Base-by-base conservation (phyloP, 2,888 invertebrate species). In the Gibbula magus region DNA sequence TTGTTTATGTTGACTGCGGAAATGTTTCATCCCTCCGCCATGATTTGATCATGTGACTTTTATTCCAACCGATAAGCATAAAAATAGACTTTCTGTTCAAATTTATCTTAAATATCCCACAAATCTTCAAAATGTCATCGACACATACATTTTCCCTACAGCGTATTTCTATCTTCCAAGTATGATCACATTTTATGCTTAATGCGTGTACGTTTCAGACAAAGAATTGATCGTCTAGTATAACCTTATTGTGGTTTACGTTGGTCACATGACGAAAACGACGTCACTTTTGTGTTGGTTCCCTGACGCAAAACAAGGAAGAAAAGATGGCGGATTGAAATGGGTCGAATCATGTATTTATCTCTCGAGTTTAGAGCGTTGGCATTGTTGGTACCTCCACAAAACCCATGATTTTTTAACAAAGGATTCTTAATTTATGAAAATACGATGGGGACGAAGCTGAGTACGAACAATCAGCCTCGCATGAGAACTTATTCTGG, bases 401-500 rank as follows among this genome's bases (percentile, higher is more conserved):
- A n/a, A 25, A 51, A 74, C 22, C 39, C 51, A 51, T 39, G 45
- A 74, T 22, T 51, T 74, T 51, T 45, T 22, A 74, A 74, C 16
- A 20, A 35, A 25, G 45, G 61, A 45, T 22, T 61, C 52, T 35
- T 25, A 22, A 45, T 39, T 45, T 52, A 39, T 80, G 20, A 22
- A 66, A 39, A 10, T 54, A 75, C 25, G 67, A 91, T 91, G 92
- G 92, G 91, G 79, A 87, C 86, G 61, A 91, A 91, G 86, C 89
- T 90, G 82, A 91, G 91, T 86, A 88, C 91, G 35, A 88, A 87
- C 75, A 85, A 80, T 79, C 85, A 88, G 61, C 87, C 89, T 29
- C 87, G 90, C 52, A 86, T 90, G 82, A 85, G 91, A 83, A 91
- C 91, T 29, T 91, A 89, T 82, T 91, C 90, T 54, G 86, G 88